A percentile compares a stretch with the other conserved stretches of the same genome.
phyloP scores from a whole-genome alignment of 2,797 vertebrate genomes.

The Coregonus sp. region DNA sequence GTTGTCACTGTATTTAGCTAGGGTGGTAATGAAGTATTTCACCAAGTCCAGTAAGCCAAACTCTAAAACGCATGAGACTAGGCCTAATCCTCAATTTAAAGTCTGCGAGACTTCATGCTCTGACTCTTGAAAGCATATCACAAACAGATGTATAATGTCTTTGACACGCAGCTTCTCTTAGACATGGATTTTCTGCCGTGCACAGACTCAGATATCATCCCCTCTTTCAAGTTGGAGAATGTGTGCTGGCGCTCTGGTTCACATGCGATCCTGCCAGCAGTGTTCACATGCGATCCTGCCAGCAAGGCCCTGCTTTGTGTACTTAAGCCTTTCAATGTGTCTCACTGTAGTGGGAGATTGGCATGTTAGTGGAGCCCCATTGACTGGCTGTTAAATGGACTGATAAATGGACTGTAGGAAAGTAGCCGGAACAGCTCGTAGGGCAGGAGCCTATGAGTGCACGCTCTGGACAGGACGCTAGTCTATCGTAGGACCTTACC shows the following conservation, averaged over 20 bases:
- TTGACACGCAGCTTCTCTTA: background rate
- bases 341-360: conserved; percentile 26
- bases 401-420: conserved; percentile 34
- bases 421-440: no score
- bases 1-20: background rate
- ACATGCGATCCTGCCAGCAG: background rate
- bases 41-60: background rate
- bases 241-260: background rate
- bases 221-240: background rate
- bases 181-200: background rate
- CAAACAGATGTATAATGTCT: background rate
- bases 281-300: background rate
- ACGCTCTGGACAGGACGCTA: no score
- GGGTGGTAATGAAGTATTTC: background rate
- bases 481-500: no score
- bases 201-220: background rate
- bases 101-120: background rate
- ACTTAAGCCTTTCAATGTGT: conserved; percentile 25
- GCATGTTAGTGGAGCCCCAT: conserved; percentile 47
- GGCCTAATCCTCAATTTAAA: background rate
- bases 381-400: conserved; percentile 49
- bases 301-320: background rate
- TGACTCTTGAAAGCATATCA: background rate
- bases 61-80: background rate
- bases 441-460: no score